These are phyloP conservation scores for Origma solitaria DNA, from an alignment of 2,113 vertebrate genomes.

Conservation along the genomic window DNA sequence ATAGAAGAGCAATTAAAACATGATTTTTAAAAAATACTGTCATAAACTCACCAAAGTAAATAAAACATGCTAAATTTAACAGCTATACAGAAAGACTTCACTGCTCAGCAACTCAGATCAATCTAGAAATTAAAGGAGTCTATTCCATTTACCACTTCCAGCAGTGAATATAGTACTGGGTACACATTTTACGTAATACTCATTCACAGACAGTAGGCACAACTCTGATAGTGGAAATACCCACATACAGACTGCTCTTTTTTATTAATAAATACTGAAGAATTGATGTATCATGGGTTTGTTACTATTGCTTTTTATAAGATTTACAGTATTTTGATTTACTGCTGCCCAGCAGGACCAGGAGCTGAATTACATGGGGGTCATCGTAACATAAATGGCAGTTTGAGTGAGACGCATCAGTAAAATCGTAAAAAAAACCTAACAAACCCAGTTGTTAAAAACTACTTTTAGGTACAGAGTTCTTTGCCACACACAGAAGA, in stretches of 20 bases:
- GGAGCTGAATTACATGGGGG: not conserved
- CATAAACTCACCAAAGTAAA: not conserved
- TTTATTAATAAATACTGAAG: not conserved
- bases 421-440: not conserved
- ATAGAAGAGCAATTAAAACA: not conserved
- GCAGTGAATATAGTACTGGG: not conserved
- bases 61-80: not conserved
- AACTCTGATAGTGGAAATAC: not conserved
- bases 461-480: not conserved
- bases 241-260: not conserved
- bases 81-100: not conserved
- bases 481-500: not conserved
- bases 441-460: not conserved
- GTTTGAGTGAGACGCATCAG: not conserved
- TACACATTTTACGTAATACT: slow-evolving; percentile 6
- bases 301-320: not conserved
- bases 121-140: not conserved
- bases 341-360: not conserved
- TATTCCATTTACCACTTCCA: not conserved
- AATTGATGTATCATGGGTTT: not conserved
- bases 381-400: not conserved
- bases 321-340: not conserved
- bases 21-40: not conserved
- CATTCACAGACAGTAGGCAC: not conserved
- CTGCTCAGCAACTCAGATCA: not conserved